Conservation (phyloP, 2,113 vertebrate species). For the Colinus virginianus region DNA sequence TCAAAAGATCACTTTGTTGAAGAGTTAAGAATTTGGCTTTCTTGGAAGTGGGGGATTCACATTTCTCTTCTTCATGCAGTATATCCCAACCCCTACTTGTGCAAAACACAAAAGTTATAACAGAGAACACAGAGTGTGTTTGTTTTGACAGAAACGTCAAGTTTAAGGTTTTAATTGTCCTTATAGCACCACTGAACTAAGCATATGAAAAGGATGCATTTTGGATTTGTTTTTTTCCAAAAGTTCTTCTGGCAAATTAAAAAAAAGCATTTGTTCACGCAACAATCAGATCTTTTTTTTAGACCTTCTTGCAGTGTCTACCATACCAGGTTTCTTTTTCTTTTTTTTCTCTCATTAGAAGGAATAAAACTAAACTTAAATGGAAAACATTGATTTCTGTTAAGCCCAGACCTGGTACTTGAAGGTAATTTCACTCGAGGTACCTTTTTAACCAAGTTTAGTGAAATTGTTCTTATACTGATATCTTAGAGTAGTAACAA, state of each 20-base stretch:
- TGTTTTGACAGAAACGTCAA: slow-evolving; percentile 32
- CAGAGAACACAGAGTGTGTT: not conserved
- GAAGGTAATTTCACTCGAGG: not conserved
- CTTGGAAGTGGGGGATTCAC: not conserved
- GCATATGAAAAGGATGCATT: not conserved
- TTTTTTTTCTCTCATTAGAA: not conserved
- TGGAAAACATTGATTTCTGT: not conserved
- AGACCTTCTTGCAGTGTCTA: not conserved
- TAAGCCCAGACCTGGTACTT: not conserved
- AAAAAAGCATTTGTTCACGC: not conserved
- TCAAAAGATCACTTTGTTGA: slow-evolving; percentile 30
- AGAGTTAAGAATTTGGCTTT: not conserved
- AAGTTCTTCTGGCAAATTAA: not conserved
- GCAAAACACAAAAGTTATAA: slow-evolving; percentile 4
- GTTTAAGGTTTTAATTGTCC: slow-evolving; percentile 26
- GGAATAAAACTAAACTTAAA: not conserved
- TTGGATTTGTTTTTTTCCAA: not conserved
- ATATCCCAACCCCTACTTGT: not conserved
- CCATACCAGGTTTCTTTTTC: not conserved
- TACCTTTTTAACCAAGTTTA: not conserved
- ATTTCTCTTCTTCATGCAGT: not conserved
- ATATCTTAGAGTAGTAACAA: not conserved
- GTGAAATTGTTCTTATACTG: not conserved
- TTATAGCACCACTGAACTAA: not conserved
- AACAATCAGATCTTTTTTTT: not conserved